phyloP scores from a whole-genome alignment of 1,140 invertebrate genomes.

The Zophobas morio region DNA sequence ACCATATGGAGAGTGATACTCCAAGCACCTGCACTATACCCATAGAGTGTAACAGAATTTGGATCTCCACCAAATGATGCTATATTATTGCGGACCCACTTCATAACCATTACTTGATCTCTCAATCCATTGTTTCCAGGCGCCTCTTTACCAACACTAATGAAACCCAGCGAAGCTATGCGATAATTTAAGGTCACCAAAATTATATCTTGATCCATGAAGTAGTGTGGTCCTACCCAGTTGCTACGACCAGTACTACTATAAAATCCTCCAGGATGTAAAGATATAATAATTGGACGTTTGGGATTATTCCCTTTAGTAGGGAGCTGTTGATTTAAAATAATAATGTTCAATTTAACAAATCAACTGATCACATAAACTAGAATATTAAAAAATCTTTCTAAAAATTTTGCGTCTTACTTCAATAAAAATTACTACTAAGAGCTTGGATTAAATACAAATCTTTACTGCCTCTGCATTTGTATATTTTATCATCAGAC shows the following conservation, averaged over 20 bases:
- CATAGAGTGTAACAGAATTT: conserved; percentile 75
- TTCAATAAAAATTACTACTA: too few species aligned
- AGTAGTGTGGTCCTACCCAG: conserved; percentile 66
- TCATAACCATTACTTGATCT: conserved; percentile 79
- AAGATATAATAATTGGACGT: conserved; percentile 68
- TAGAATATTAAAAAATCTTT: too few species aligned
- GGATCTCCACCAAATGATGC: conserved; percentile 80
- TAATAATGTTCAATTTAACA: too few species aligned
- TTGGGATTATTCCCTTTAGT: background rate
- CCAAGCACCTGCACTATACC: conserved; percentile 78
- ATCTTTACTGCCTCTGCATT: too few species aligned
- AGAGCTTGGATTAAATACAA: too few species aligned
- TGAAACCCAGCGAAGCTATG: conserved; percentile 69
- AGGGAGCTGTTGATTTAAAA: background rate
- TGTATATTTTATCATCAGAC: too few species aligned
- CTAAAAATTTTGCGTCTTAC: too few species aligned
- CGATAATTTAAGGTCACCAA: conserved; percentile 75
- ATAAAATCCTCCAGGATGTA: conserved; percentile 69
- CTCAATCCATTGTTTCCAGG: conserved; percentile 80
- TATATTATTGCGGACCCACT: conserved; percentile 81
- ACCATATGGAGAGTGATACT: conserved; percentile 76
- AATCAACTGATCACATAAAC: too few species aligned
- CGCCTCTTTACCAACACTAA: conserved; percentile 61
- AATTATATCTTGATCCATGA: conserved; percentile 70
- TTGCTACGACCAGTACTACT: conserved; percentile 56